Conservation (phyloP, 64 coral and sea anemone genomes). For the Acropora tenuis region DNA sequence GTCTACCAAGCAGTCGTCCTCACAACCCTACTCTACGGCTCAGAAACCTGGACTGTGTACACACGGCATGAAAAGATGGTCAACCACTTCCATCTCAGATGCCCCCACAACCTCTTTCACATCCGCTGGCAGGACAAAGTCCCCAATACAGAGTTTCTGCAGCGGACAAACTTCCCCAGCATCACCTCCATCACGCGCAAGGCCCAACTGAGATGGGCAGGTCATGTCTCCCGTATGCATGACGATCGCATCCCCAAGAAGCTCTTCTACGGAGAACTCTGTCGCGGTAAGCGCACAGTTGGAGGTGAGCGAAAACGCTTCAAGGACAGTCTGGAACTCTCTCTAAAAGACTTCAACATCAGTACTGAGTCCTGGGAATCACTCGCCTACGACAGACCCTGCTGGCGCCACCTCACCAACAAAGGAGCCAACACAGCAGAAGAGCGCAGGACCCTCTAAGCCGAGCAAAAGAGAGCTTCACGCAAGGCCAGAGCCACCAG, state of each 20-base stretch:
- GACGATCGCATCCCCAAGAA: constrained; percentile 27
- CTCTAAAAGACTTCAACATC: constrained; percentile 8
- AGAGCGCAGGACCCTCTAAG: neutral
- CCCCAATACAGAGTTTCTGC: constrained; percentile 25
- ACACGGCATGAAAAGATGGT: constrained; percentile 6
- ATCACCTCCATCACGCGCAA: too few species aligned
- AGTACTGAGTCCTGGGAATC: neutral
- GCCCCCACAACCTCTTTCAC: neutral
- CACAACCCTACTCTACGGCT: constrained; percentile 38
- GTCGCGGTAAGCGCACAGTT: constrained; percentile 20
- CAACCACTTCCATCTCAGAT: constrained; percentile 17
- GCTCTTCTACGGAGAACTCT: constrained; percentile 31
- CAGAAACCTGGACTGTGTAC: constrained; percentile 6
- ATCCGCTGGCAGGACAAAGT: constrained; percentile 42
- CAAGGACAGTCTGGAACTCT: constrained; percentile 32
- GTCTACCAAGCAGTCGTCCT: constrained; percentile 52
- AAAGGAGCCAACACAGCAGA: neutral
- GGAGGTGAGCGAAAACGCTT: constrained; percentile 11
- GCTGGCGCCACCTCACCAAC: neutral
- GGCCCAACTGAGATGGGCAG: neutral
- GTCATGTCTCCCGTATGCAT: constrained; percentile 18
- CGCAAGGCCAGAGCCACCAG: neutral
- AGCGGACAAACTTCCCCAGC: too few species aligned
- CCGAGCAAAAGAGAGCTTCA: neutral
- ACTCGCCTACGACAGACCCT: constrained; percentile 13